phyloP scores from a whole-genome alignment of 2,113 vertebrate genomes.

The Cyphomyrus plagiostoma region DNA sequence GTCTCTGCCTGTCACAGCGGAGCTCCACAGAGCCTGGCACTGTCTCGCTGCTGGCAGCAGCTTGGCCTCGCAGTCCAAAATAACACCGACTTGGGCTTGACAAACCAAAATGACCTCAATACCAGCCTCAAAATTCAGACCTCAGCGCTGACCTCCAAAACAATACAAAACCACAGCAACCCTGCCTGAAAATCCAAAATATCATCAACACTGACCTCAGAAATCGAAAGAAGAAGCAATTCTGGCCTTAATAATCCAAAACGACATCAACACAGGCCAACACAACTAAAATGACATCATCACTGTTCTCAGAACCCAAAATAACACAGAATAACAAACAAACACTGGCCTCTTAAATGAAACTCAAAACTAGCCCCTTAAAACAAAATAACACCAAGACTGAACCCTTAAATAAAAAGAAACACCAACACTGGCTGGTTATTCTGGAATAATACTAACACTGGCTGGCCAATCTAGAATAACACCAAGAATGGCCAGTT shows the following conservation, averaged over 20 bases:
- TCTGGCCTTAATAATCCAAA: not conserved
- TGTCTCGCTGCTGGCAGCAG: not conserved
- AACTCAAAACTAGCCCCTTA: not conserved
- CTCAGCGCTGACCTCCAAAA: not conserved
- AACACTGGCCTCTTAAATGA: not conserved
- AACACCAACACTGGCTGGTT: not conserved
- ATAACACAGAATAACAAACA: not conserved
- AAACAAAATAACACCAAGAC: not conserved
- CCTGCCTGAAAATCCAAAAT: not conserved
- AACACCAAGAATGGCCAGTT: not conserved
- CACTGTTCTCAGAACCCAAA: not conserved
- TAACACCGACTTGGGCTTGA: not conserved
- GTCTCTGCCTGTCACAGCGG: conserved; percentile 15
- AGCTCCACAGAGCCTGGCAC: not conserved
- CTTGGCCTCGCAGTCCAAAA: not conserved
- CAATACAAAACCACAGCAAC: not conserved
- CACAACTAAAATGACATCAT: not conserved
- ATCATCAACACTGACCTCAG: not conserved
- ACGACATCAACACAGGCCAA: not conserved
- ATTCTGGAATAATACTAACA: not conserved
- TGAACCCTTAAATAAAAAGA: not conserved
- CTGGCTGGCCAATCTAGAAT: not conserved
- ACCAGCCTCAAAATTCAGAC: not conserved
- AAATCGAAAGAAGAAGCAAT: not conserved
- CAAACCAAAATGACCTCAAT: not conserved